phyloP scores from a whole-genome alignment of 2,797 vertebrate genomes.

The Onychomys torridus region DNA sequence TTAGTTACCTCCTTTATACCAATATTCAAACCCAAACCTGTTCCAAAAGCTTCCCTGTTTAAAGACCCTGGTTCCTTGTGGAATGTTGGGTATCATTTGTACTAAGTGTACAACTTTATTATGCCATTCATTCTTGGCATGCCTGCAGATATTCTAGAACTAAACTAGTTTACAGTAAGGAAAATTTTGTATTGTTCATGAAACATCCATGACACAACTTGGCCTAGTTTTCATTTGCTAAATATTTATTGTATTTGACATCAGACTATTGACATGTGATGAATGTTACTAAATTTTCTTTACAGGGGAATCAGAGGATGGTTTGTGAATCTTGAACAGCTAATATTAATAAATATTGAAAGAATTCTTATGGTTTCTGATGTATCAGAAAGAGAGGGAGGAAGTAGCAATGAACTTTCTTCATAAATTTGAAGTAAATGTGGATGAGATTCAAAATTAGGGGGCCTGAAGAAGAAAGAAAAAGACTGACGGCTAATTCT shows the following conservation, averaged over 20 bases:
- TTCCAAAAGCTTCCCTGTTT: neutral
- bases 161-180: neutral
- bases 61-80: no score
- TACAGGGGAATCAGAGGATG: neutral
- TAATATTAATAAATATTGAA: neutral
- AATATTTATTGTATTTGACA: neutral
- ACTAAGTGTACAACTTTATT: neutral
- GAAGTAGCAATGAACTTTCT: neutral
- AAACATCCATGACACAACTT: neutral
- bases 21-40: neutral
- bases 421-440: constrained; percentile 1
- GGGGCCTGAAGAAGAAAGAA: neutral
- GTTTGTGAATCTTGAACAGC: neutral
- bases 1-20: neutral
- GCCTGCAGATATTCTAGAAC: neutral
- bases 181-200: neutral
- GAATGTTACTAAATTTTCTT: neutral
- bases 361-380: neutral
- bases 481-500: neutral
- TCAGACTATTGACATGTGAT: neutral
- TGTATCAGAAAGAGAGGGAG: neutral
- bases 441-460: neutral
- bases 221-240: neutral
- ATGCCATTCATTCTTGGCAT: neutral
- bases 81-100: neutral